Evolutionary conservation across 92 coral and sea anemone genomes (phyloP).

Genomic region (Heteractis magnifica): DNA sequence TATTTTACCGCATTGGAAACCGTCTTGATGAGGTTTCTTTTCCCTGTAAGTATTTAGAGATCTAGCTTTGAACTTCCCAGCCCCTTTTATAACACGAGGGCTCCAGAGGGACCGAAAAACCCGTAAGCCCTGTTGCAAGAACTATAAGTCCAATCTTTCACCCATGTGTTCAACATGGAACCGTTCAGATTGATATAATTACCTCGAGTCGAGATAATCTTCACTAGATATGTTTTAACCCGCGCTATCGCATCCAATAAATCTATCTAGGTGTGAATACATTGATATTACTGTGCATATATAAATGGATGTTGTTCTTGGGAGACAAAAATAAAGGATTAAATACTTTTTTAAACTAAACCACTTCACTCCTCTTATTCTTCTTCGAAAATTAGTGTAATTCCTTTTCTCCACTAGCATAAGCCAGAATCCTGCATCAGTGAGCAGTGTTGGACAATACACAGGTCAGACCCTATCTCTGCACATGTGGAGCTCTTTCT

Average conservation of each 20-base stretch:
- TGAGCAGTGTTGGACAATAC: neutral
- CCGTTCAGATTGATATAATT: neutral
- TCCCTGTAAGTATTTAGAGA: neutral
- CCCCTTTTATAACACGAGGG: neutral
- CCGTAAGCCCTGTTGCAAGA: neutral
- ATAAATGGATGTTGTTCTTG: neutral
- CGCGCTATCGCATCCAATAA: neutral
- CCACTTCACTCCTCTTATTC: neutral
- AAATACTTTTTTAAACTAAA: neutral
- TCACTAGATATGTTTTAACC: neutral
- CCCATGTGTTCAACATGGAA: neutral
- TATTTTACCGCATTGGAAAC: neutral
- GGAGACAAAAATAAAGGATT: neutral
- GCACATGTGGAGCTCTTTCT: neutral
- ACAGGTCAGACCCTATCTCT: slow-evolving; percentile 1
- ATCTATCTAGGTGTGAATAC: neutral
- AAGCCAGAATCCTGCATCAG: neutral
- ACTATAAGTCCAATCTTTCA: neutral
- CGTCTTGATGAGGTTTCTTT: slow-evolving; percentile 4
- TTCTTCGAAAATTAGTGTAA: neutral
- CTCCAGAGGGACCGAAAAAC: neutral
- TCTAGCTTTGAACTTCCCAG: neutral
- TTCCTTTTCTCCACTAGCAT: neutral
- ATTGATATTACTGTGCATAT: neutral
- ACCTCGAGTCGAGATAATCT: neutral